A percentile compares a stretch with the other conserved stretches of the same genome.
These are phyloP conservation scores for Strix uralensis DNA, from an alignment of 2,113 vertebrate species.

Conservation along the genomic window DNA sequence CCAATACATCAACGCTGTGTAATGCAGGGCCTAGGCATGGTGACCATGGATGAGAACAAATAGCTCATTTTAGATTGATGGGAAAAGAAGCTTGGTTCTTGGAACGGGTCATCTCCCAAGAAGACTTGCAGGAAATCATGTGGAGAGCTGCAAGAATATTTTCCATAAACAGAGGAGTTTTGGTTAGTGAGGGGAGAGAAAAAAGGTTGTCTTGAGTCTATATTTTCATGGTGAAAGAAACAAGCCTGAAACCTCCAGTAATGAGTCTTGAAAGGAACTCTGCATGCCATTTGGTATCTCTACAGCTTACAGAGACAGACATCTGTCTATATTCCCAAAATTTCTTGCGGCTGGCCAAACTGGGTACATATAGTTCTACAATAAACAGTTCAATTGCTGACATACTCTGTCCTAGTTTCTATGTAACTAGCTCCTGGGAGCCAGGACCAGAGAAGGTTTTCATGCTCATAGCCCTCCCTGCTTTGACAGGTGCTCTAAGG, in stretches of 20 bases:
- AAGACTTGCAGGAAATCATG: neutral
- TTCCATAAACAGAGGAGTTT: neutral
- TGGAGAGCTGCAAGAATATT: neutral
- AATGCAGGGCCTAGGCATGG: neutral
- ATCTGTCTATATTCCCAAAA: neutral
- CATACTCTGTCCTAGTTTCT: neutral
- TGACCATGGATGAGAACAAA: neutral
- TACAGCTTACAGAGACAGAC: neutral
- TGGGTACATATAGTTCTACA: neutral
- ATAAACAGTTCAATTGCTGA: neutral
- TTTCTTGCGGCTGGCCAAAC: neutral
- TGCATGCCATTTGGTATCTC: neutral
- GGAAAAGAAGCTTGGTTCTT: neutral
- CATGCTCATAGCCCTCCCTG: neutral
- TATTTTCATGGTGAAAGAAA: neutral
- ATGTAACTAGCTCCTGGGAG: neutral
- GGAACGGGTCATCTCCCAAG: neutral
- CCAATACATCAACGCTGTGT: neutral
- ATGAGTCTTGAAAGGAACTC: neutral
- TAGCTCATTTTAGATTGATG: neutral
- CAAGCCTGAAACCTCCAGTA: neutral
- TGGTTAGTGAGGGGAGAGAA: neutral
- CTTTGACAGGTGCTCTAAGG: neutral
- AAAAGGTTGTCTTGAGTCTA: neutral
- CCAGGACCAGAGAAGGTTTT: neutral